Base-by-base conservation (phyloP, 2,888 invertebrate genomes). In the Lepidochrysops patricia region DNA sequence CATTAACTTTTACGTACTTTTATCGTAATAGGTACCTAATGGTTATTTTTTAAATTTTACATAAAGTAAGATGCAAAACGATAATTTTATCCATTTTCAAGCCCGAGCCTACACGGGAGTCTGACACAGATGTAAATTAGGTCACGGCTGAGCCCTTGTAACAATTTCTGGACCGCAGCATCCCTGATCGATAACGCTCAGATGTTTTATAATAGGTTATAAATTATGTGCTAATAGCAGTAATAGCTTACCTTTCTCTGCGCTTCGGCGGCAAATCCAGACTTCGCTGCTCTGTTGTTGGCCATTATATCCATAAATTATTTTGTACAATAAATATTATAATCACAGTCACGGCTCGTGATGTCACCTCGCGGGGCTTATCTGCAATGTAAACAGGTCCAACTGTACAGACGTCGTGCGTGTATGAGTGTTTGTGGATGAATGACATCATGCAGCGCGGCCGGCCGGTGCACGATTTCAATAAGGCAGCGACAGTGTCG, bases 251-350 rank as follows among this genome's bases (percentile, higher is more conserved):
- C 98, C 94, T 97, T 98, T 80, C 95, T 93, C 88, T 98, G 97
- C 59, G 97, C 97, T 84, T 98, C 98, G 62, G 97, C 97, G 72
- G 97, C 98, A 91, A 97, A 96, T 93, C 98, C 98, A 76, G 96
- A 96, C 85, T 96, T 96, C 63, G 96, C 90, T 71, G 96, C 96
- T 82, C 97, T 91, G 91, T 95, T 93, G 84, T 91, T 92, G 71
- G 95, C 95, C 95, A 96, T 96, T 71, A 66, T 80, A 71, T 68
- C 76, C 77, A 73, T 77, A 70, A 76, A 79, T 73, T 77, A 77
- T 69, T 66, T 76, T 66, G 63, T 70, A 73, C 70, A 73, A 70
- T 77, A 72, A 74, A 70, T 76, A 76, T 75, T 77, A 77, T n/a
- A 82, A 84, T 86, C 86, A 87, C 87, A 82, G 82, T 77, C 81